Evolutionary conservation across 2,888 invertebrate genomes (phyloP), one percentile per base, ranked within the genome.

Genomic region (Andrena dorsata): DNA sequence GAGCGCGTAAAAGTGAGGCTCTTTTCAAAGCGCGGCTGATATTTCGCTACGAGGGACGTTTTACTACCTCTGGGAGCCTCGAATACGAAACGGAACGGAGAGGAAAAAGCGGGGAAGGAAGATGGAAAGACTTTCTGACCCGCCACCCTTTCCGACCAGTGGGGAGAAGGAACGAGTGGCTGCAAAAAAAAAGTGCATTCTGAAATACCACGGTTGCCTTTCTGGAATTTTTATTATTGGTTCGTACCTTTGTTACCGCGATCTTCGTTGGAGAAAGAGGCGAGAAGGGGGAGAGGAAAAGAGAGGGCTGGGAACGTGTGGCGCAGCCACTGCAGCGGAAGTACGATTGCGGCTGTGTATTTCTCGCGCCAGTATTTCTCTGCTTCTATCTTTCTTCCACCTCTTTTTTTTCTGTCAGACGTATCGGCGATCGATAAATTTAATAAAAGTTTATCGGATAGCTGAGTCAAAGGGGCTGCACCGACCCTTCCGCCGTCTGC

Each of bases 371-470:
- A 51, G 28, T 63, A 58, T 80, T 74, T 66, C 76, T 58, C 41
- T 13, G 28, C 41, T 28, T 7, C 16, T 23, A 7, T 16, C 30
- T 5, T 4, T 58, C 2, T 6, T 0, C 26, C 13, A 4, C n/a
- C 10, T 32, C 26, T 30, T 10, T 3, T 16, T 26, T n/a, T 60
- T 23, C 5, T 4, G 23, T 32, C 60, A 35, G 69, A 2, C 41
- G 68, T 79, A 86, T 80, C 28, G 88, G 61, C n/a, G 80, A 86
- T 84, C 88, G 84, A 87, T 86, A 64, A 79, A 74, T 84, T 88
- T 82, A 77, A 86, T 84, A 83, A 88, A 83, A 83, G 81, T 83
- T 86, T 83, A 66, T 47, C 35, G 56, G 84, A 35, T 66, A 78
- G 73, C 35, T 56, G 74, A 72, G 77, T 69, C 80, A 84, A 81